Base-by-base conservation (phyloP, 2,888 invertebrate genomes). In the Diploptera punctata region DNA sequence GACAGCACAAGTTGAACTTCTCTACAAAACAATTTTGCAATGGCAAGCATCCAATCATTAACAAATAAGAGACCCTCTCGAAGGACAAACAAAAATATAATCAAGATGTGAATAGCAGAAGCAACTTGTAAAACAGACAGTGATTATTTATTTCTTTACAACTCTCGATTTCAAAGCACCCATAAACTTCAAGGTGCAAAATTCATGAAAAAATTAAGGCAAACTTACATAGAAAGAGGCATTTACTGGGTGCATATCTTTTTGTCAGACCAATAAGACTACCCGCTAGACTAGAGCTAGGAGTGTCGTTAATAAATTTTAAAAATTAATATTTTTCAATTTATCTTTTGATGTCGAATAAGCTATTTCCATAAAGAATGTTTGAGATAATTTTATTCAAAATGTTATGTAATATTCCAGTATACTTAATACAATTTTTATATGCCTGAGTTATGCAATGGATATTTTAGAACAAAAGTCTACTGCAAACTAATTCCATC, bases 121-220 rank as follows among this genome's bases (percentile, higher is more conserved):
- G 69, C 69, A 57, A 26, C 21, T 57, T 57, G 60, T 43, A 69
- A 33, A 69, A 69, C 68, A 68, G 54, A 68, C 54, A 54, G 16
- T 52, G 1, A 43, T 62, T 62, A 43, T 43, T 21, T 10, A 68
- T 52, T 31, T 33, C 26, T 54, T 44, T 60, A 38, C 38, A 26
- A 24, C 33, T 38, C 29, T 57, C 19, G 21, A 60, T 38, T 26
- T 16, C 43, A 21, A n/a, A 60, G 57, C 69, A 60, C 69, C 49
- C 60, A 26, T 49, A 43, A 3, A n/a, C 2, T 26, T 26, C 44
- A 29, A 26, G 67, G 24, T 65, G 67, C 29, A 49, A 24, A 5
- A 47, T 16, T 13, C 44, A 31, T 69, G 69, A 69, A 16, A 60
- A 33, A 54, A 57, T 43, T 57, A 57, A 69, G 69, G 57, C 69